A percentile compares a stretch with the other conserved stretches of the same genome.
phyloP scores from a whole-genome alignment of 2,113 vertebrate genomes.

The Platanista minor region DNA sequence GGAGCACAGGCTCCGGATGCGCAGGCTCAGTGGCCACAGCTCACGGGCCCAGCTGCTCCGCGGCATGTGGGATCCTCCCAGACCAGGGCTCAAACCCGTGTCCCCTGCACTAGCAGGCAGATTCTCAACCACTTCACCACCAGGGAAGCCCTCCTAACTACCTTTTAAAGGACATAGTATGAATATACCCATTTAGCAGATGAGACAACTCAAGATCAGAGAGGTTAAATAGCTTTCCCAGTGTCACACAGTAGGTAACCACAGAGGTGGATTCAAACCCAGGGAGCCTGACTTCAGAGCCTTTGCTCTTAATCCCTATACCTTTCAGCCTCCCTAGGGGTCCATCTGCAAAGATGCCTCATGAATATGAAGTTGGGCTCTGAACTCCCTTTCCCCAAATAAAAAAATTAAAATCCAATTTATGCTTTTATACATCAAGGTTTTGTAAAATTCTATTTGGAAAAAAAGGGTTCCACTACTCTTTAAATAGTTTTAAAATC shows the following conservation, averaged over 20 bases:
- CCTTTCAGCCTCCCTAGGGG: neutral
- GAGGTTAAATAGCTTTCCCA: neutral
- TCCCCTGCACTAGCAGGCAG: too few species aligned
- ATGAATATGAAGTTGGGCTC: neutral
- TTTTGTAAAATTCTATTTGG: neutral
- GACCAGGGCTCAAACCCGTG: too few species aligned
- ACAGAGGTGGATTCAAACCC: neutral
- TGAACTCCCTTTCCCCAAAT: neutral
- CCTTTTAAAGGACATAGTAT: neutral
- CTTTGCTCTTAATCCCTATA: neutral
- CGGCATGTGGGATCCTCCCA: too few species aligned
- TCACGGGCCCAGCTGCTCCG: too few species aligned
- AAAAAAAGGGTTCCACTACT: constrained; percentile 11
- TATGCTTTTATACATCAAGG: neutral
- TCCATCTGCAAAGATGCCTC: neutral
- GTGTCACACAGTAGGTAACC: neutral
- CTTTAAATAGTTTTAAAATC: neutral
- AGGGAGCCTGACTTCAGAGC: neutral
- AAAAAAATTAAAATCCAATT: neutral
- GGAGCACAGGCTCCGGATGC: too few species aligned
- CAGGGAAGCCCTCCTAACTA: neutral
- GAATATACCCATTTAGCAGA: neutral
- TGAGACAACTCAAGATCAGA: neutral
- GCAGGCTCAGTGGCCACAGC: too few species aligned
- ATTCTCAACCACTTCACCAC: too few species aligned